Conservation (phyloP, 2,888 invertebrate species). For the Escarpia spicata region DNA sequence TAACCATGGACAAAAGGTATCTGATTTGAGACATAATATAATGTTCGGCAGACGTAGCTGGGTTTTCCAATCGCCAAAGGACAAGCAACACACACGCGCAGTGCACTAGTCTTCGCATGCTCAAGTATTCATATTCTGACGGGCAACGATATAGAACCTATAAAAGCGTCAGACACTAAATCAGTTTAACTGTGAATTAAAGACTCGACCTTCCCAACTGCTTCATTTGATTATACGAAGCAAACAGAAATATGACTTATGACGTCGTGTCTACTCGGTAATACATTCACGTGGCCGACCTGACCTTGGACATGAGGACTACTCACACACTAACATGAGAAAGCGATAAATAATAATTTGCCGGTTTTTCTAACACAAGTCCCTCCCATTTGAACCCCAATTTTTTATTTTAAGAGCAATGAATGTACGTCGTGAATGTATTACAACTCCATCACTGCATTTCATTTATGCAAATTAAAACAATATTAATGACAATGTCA, state of each 20-base stretch:
- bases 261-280: neutral
- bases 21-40: too few relatives aligned
- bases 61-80: too few relatives aligned
- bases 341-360: neutral
- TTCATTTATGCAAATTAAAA: neutral
- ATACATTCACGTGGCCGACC: neutral
- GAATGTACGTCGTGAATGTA: too few relatives aligned
- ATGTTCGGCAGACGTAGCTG: too few relatives aligned
- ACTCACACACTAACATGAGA: neutral
- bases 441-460: neutral
- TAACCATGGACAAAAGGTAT: too few relatives aligned
- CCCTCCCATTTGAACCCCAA: neutral
- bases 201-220: neutral
- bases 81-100: neutral
- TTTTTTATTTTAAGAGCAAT: neutral
- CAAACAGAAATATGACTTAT: neutral
- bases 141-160: neutral
- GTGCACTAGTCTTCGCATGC: neutral
- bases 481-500: neutral
- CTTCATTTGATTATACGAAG: neutral
- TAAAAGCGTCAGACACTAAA: neutral
- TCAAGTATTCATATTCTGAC: neutral
- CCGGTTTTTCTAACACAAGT: neutral
- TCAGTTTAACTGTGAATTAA: neutral
- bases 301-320: neutral